These are phyloP conservation scores for Mustela lutreola DNA, from an alignment of 2,113 vertebrate species.

Conservation along the genomic window DNA sequence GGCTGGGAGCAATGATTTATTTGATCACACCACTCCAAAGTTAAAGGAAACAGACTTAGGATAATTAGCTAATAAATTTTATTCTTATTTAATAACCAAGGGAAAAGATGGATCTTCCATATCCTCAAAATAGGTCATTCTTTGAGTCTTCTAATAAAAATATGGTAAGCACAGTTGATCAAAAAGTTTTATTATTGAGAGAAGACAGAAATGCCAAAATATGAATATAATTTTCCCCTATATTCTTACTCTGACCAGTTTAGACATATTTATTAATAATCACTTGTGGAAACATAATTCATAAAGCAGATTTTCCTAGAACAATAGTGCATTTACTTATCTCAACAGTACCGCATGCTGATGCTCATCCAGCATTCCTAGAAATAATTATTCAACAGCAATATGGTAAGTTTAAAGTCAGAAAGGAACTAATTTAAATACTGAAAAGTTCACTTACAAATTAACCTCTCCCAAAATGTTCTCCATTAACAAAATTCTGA, in stretches of 20 bases:
- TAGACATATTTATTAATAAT: constrained; percentile 46
- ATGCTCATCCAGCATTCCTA: too few species aligned
- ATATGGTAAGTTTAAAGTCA: background rate
- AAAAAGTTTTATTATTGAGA: constrained; percentile 14
- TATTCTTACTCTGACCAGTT: background rate
- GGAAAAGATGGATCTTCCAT: background rate
- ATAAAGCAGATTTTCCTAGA: background rate
- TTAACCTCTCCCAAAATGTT: background rate
- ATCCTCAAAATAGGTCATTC: constrained; percentile 41
- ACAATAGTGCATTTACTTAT: background rate
- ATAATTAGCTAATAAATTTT: constrained; percentile 63
- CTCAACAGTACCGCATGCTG: background rate
- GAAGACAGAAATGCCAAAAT: constrained; percentile 6
- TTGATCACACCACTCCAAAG: background rate
- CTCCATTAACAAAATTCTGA: background rate
- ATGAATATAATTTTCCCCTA: background rate
- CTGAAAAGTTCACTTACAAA: background rate
- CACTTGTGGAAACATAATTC: background rate
- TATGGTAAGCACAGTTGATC: background rate
- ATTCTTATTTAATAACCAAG: constrained; percentile 52
- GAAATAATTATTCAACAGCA: constrained; percentile 1
- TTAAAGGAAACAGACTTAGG: background rate
- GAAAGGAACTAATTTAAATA: constrained; percentile 8
- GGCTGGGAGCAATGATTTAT: background rate
- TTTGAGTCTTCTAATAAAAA: constrained; percentile 11